A percentile compares a stretch with the other conserved stretches of the same genome.
Conservation (phyloP, 2,113 vertebrate genomes). For the Aldabrachelys gigantea region DNA sequence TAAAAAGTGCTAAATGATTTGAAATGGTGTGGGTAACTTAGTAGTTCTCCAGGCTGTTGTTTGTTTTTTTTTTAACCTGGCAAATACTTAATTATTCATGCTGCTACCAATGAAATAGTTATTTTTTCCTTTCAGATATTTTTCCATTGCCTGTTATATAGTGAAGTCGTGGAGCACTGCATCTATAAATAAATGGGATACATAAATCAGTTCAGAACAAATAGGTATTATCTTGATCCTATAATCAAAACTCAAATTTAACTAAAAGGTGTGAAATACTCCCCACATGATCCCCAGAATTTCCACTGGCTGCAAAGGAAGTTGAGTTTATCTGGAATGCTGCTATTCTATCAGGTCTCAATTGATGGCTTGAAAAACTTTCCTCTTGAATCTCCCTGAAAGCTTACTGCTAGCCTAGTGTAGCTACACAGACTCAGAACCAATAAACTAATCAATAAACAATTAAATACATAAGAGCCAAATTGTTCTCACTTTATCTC, state of each 20-base stretch:
- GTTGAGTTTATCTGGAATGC: not conserved
- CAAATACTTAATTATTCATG: not conserved
- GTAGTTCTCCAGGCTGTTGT: not conserved
- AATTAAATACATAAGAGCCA: not conserved
- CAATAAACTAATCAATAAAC: not conserved
- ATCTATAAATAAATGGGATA: not conserved
- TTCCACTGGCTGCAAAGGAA: not conserved
- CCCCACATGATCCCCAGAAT: not conserved
- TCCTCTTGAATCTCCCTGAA: accelerated
- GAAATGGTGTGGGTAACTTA: not conserved
- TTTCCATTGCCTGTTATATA: not conserved
- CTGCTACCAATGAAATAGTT: not conserved
- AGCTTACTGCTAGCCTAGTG: not conserved
- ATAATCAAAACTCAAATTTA: not conserved
- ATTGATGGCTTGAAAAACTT: not conserved
- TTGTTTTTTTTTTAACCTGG: not conserved
- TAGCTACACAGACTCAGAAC: not conserved
- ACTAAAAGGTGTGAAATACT: not conserved
- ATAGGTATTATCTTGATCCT: not conserved
- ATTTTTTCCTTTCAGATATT: not conserved
- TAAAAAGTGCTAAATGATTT: not conserved
- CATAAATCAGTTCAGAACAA: not conserved
- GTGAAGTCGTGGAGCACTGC: not conserved
- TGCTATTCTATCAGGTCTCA: not conserved
- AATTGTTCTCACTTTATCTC: not conserved